phyloP scores from a whole-genome alignment of 2,888 invertebrate genomes.

The Cosmia pyralina region DNA sequence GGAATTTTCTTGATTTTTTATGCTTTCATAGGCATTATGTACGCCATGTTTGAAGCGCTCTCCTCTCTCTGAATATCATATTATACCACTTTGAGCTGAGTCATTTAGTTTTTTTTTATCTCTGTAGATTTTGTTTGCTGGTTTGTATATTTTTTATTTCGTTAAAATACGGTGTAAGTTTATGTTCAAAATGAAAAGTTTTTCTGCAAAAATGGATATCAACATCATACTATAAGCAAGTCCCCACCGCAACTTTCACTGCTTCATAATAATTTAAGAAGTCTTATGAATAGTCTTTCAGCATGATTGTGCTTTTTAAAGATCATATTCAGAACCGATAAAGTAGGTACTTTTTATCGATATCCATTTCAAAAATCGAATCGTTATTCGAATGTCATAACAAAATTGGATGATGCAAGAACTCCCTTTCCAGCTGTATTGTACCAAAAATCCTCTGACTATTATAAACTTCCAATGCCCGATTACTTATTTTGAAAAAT shows the following conservation, averaged over 20 bases:
- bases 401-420: neutral
- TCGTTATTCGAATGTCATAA: too few relatives aligned
- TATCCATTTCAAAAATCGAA: slow-evolving; percentile 6
- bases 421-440: slow-evolving; percentile 12
- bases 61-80: slow-evolving; percentile 85
- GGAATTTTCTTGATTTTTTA: slow-evolving; percentile 89
- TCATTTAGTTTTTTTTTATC: slow-evolving; percentile 80
- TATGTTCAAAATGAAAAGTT: slow-evolving; percentile 1
- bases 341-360: neutral
- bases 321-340: too few relatives aligned
- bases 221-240: too few relatives aligned
- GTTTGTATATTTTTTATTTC: slow-evolving; percentile 41
- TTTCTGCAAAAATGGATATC: too few relatives aligned
- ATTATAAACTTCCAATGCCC: slow-evolving; percentile 54
- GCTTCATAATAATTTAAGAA: neutral
- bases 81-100: slow-evolving; percentile 82
- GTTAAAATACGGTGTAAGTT: slow-evolving; percentile 28
- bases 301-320: too few relatives aligned
- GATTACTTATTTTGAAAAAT: slow-evolving; percentile 86
- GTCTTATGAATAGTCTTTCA: too few relatives aligned
- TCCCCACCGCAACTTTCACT: too few relatives aligned
- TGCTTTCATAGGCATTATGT: slow-evolving; percentile 89
- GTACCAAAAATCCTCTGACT: slow-evolving; percentile 44
- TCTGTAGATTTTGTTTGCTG: slow-evolving; percentile 40
- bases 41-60: slow-evolving; percentile 82